Evolutionary conservation across 1,140 invertebrate genomes (phyloP).

Genomic region (Nylanderia fulva): DNA sequence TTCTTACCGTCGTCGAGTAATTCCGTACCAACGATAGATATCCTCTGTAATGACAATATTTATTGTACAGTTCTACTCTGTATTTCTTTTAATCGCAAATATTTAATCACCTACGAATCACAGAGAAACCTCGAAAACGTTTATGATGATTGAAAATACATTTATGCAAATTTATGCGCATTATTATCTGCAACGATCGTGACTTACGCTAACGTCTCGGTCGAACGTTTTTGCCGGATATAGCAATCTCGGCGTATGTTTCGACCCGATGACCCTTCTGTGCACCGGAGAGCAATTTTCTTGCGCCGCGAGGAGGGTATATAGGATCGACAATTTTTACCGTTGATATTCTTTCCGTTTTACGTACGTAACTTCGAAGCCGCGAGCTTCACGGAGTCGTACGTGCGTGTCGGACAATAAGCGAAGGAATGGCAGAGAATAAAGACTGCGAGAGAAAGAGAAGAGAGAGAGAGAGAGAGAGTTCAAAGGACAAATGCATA

Average conservation of each 20-base stretch:
- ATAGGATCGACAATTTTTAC: background rate
- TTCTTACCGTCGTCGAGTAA: background rate
- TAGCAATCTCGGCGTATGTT: conserved; percentile 1
- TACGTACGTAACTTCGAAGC: conserved; percentile 36
- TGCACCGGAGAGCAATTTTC: conserved; percentile 1
- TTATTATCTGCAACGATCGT: background rate
- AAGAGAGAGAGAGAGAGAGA: background rate
- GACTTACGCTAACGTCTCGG: background rate
- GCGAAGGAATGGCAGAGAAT: background rate
- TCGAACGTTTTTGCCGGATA: background rate
- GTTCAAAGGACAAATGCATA: conserved; percentile 38
- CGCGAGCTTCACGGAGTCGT: background rate
- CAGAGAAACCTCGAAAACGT: background rate
- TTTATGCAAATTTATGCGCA: background rate
- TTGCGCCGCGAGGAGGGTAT: background rate
- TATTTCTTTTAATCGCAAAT: background rate
- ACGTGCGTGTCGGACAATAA: conserved; percentile 20
- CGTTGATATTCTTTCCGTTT: conserved; percentile 11
- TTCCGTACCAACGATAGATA: background rate
- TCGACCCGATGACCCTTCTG: background rate
- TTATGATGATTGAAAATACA: background rate
- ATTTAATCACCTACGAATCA: background rate
- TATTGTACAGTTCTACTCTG: background rate
- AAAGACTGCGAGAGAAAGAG: conserved; percentile 15
- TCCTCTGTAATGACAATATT: background rate